A percentile compares a stretch with the other conserved stretches of the same genome.
Evolutionary conservation across 1,140 invertebrate genomes (phyloP).

Genomic region (Chelonus insularis): DNA sequence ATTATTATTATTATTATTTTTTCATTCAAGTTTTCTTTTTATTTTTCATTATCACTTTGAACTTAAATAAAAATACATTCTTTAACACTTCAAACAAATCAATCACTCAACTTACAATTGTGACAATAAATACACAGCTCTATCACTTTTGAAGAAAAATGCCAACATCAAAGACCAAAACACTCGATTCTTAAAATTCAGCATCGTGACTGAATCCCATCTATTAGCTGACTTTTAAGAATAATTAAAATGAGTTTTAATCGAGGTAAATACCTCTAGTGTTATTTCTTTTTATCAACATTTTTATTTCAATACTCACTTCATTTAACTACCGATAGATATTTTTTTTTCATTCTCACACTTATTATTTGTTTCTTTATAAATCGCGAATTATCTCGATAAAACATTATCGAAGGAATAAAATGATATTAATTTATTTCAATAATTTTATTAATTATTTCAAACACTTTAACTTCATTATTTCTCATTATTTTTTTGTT

Average conservation of each 20-base stretch:
- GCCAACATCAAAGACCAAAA: background rate
- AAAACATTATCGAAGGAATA: too few relatives aligned
- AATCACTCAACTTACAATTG: background rate
- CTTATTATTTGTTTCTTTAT: too few relatives aligned
- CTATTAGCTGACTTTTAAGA: background rate
- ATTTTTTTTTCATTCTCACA: too few relatives aligned
- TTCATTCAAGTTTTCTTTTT: background rate
- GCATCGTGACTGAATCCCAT: background rate
- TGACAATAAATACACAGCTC: background rate
- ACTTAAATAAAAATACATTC: background rate
- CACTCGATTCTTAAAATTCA: background rate
- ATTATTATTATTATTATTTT: too few relatives aligned
- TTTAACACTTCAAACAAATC: background rate
- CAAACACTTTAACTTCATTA: too few relatives aligned
- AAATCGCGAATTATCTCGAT: too few relatives aligned
- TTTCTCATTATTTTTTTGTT: too few relatives aligned
- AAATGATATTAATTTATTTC: too few relatives aligned
- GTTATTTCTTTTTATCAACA: background rate
- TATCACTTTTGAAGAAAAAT: background rate
- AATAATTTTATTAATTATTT: too few relatives aligned
- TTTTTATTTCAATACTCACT: slow-evolving; percentile 7
- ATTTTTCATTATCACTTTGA: background rate
- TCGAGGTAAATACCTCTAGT: slow-evolving; percentile 33
- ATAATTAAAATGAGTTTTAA: background rate
- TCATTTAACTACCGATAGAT: too few relatives aligned